phyloP scores from a whole-genome alignment of 2,113 vertebrate genomes.

The Gopherus evgoodei region DNA sequence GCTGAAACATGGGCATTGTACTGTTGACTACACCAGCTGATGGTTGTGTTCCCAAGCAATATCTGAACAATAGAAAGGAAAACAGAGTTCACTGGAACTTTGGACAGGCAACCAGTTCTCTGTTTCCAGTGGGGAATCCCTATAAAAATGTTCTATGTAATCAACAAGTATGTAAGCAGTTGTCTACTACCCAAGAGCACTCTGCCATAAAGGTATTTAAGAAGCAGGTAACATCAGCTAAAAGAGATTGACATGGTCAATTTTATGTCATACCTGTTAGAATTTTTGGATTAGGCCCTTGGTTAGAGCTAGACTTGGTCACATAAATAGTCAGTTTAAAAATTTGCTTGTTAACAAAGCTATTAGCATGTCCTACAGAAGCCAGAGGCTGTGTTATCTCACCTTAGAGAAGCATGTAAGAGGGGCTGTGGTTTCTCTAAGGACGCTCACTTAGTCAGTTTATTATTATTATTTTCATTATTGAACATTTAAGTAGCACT shows the following conservation, averaged over 20 bases:
- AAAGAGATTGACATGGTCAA: accelerated
- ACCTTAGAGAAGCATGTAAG: background rate
- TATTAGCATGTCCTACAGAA: slow-evolving; percentile 6
- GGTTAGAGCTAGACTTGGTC: background rate
- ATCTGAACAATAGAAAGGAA: background rate
- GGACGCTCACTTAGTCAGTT: background rate
- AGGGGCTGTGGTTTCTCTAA: slow-evolving; percentile 5
- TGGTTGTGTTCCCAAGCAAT: background rate
- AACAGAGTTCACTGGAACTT: background rate
- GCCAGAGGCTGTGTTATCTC: background rate
- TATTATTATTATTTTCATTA: slow-evolving; percentile 49
- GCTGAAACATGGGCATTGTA: background rate
- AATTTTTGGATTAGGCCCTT: background rate
- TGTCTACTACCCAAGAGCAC: background rate
- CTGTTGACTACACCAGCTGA: background rate
- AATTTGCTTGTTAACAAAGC: background rate
- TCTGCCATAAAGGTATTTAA: accelerated
- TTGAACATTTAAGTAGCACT: slow-evolving; percentile 54
- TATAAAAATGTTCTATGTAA: background rate
- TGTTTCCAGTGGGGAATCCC: background rate
- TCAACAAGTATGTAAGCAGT: background rate
- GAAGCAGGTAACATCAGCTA: background rate
- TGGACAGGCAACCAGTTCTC: background rate
- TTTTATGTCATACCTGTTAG: background rate
- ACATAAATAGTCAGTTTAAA: background rate